Conservation (phyloP, 2,888 invertebrate species). For the Carterocephalus palaemon region DNA sequence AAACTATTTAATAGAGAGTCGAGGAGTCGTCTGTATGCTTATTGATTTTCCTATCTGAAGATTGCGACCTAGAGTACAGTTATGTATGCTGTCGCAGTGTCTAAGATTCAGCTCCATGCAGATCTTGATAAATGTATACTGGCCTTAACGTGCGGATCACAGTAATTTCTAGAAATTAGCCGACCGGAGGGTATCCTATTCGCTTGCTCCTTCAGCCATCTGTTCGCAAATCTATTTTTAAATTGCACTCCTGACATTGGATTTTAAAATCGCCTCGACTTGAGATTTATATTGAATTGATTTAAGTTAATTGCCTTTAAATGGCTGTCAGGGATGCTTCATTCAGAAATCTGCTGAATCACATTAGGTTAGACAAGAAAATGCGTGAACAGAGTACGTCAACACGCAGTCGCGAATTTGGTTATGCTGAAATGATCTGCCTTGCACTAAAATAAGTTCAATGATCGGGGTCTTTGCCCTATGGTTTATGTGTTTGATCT, state of each 20-base stretch:
- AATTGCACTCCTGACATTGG: slow-evolving; percentile 18
- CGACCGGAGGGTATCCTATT: slow-evolving; percentile 27
- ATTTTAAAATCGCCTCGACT: slow-evolving; percentile 23
- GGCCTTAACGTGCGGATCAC: slow-evolving; percentile 18
- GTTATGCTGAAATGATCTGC: slow-evolving; percentile 21
- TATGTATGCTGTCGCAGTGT: slow-evolving; percentile 56
- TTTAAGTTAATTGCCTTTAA: slow-evolving; percentile 15
- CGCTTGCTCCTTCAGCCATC: slow-evolving; percentile 23
- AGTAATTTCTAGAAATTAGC: slow-evolving; percentile 30
- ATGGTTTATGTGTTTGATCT: slow-evolving; percentile 9
- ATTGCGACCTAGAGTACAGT: slow-evolving; percentile 41
- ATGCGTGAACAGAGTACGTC: slow-evolving; percentile 9
- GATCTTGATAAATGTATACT: slow-evolving; percentile 20
- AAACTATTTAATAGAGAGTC: slow-evolving; percentile 44
- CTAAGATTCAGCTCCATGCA: slow-evolving; percentile 48
- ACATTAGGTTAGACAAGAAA: slow-evolving; percentile 1
- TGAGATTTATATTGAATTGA: slow-evolving; percentile 12
- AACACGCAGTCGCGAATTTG: slow-evolving; percentile 23
- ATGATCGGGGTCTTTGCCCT: slow-evolving; percentile 25
- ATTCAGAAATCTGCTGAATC: slow-evolving; percentile 13
- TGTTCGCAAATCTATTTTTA: slow-evolving; percentile 29
- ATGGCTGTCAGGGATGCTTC: slow-evolving; percentile 16
- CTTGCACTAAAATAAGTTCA: slow-evolving; percentile 23
- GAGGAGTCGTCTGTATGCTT: slow-evolving; percentile 53
- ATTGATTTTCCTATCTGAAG: slow-evolving; percentile 64